phyloP scores from a whole-genome alignment of 2,888 invertebrate genomes.

The Muscina levida region DNA sequence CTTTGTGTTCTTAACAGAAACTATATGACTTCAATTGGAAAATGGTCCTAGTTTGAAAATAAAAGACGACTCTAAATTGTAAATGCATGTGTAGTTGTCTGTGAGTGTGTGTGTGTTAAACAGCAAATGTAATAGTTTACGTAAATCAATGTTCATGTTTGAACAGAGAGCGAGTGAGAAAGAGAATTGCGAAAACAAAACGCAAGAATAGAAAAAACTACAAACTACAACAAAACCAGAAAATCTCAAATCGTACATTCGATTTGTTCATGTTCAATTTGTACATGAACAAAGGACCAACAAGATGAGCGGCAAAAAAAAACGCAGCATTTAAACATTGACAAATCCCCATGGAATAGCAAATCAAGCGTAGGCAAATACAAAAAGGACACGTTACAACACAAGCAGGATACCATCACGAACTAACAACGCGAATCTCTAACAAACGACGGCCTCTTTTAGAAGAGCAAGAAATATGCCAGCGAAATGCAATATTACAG shows the following conservation, averaged over 20 bases:
- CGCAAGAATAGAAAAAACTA: too few species aligned
- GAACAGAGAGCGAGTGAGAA: slow-evolving; percentile 2
- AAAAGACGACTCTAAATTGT: slow-evolving; percentile 10
- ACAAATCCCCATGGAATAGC: slow-evolving; percentile 58
- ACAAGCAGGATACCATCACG: neutral
- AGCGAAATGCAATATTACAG: slow-evolving; percentile 7
- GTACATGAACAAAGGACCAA: neutral
- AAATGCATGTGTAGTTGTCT: too few species aligned
- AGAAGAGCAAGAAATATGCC: too few species aligned
- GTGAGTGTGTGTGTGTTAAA: slow-evolving; percentile 48
- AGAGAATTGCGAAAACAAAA: too few species aligned
- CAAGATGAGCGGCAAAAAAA: neutral
- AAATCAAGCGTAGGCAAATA: slow-evolving; percentile 50
- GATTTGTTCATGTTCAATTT: slow-evolving; percentile 3
- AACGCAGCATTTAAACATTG: slow-evolving; percentile 49
- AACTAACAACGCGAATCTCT: neutral
- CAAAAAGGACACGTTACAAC: too few species aligned
- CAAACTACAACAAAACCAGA: neutral
- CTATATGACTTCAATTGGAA: neutral
- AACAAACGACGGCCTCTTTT: too few species aligned
- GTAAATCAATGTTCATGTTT: slow-evolving; percentile 54
- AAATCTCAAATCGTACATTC: slow-evolving; percentile 16
- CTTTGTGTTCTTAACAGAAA: too few species aligned
- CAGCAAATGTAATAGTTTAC: slow-evolving; percentile 38
- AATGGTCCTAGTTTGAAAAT: slow-evolving; percentile 9